Base-by-base conservation (phyloP, 2,113 vertebrate genomes). In the Patagioenas fasciata region DNA sequence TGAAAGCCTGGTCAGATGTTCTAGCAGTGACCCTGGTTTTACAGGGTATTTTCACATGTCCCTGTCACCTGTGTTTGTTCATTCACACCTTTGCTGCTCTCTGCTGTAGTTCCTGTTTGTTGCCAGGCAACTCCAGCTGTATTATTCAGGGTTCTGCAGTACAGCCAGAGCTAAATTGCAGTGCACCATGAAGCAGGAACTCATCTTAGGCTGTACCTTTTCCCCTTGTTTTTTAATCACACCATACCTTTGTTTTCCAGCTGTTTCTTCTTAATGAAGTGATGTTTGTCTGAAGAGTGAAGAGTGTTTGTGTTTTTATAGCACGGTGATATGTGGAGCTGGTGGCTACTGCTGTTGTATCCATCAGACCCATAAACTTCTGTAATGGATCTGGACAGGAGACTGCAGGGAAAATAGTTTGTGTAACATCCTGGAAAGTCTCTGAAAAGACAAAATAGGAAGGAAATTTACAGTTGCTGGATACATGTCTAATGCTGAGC, bases 71-170 rank as follows among this genome's bases (percentile, higher is more conserved):
- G 48, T 95, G 91, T 96, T 97, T 96, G 94, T 97, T 91, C 75
- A 60, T 96, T 93, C 80, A 93, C 95, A 95, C 97, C 95, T 95
- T 95, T 77, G 95, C 83, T 86, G 79, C 91, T 96, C 85, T 97
- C 88, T 40, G 56, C 78, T 95, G 79, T 87, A 83, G 88, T 87
- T 93, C 89, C 96, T 96, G 96, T 94, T 96, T 91, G 97, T 98
- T 98, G 97, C 97, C 96, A 97, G 97, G 98, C 97, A 98, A 98
- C 97, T 86, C n/a, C 57, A 82, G 42, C 91, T 93, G 85, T 70
- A 42, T 96, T 91, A 95, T 89, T 94, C 95, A 94, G 88, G 74
- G 91, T 77, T 72, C 95, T 85, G 94, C 94, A 42, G 80, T 89
- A 89, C 83, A 86, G 57, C 23, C 38, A 96, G 83, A 93, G 75